These are phyloP conservation scores for Toxostoma redivivum DNA, from an alignment of 2,113 vertebrate genomes.

Conservation along the genomic window DNA sequence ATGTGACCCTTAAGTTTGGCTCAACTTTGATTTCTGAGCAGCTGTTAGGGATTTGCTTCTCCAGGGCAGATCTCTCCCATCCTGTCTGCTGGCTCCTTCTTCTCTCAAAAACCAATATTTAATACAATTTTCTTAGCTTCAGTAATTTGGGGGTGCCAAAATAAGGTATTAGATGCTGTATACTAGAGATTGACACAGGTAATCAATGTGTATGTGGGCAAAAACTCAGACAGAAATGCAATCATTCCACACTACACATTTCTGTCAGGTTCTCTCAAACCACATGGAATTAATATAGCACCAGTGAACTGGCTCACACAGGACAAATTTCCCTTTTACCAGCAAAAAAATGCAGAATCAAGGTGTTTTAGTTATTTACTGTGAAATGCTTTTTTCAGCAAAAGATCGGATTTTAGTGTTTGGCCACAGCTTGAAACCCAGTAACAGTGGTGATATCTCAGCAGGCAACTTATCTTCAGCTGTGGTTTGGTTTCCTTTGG, in stretches of 20 bases:
- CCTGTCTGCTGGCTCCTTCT: background rate
- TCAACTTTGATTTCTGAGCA: background rate
- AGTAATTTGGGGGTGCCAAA: background rate
- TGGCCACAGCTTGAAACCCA: background rate
- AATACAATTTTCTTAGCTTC: background rate
- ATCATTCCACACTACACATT: background rate
- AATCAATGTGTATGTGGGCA: background rate
- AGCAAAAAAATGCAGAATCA: background rate
- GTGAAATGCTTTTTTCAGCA: background rate
- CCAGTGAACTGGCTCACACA: background rate
- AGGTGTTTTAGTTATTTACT: background rate
- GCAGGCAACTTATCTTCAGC: background rate
- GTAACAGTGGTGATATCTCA: background rate
- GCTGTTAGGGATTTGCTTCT: background rate
- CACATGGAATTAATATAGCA: background rate
- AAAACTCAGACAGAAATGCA: background rate
- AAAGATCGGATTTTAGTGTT: background rate
- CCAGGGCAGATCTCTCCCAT: background rate
- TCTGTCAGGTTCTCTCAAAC: background rate
- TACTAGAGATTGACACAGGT: background rate
- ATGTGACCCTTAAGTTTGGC: background rate
- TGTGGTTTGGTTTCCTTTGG: background rate
- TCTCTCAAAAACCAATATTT: background rate
- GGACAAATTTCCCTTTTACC: background rate
- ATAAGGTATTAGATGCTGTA: background rate